Conservation (phyloP, 2,797 vertebrate genomes). For the Dendrocincla fuliginosa region DNA sequence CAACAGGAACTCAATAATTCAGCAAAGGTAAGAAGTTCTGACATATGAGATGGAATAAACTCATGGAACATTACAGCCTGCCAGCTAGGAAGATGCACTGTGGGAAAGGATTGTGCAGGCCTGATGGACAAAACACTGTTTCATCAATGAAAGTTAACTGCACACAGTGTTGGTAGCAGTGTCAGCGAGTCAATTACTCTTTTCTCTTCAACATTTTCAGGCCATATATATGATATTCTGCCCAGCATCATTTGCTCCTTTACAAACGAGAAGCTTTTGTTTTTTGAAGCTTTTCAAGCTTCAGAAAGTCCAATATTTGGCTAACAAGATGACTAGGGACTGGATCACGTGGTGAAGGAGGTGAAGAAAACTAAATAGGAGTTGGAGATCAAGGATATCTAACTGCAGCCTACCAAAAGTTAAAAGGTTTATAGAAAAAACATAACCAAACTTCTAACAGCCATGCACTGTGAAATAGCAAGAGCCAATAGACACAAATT, state of each 20-base stretch:
- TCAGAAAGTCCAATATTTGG: background rate
- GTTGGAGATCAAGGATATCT: background rate
- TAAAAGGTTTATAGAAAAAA: background rate
- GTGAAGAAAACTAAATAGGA: background rate
- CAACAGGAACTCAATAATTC: background rate
- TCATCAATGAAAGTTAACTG: background rate
- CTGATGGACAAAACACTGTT: background rate
- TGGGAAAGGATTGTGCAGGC: background rate
- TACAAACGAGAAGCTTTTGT: background rate
- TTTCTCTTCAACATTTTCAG: background rate
- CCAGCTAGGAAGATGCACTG: background rate
- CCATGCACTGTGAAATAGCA: background rate
- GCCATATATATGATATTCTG: background rate
- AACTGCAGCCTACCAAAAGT: background rate
- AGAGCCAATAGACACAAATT: background rate
- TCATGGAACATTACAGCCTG: background rate
- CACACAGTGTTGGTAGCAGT: background rate
- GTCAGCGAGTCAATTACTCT: background rate
- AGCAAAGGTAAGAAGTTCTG: background rate
- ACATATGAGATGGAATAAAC: background rate
- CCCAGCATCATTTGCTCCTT: fast-evolving
- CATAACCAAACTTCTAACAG: background rate
- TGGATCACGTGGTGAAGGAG: background rate
- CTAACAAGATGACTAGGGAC: background rate
- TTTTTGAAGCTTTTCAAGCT: background rate